Evolutionary conservation across 2,113 vertebrate species (phyloP).

Genomic region (Sebastes fasciatus): DNA sequence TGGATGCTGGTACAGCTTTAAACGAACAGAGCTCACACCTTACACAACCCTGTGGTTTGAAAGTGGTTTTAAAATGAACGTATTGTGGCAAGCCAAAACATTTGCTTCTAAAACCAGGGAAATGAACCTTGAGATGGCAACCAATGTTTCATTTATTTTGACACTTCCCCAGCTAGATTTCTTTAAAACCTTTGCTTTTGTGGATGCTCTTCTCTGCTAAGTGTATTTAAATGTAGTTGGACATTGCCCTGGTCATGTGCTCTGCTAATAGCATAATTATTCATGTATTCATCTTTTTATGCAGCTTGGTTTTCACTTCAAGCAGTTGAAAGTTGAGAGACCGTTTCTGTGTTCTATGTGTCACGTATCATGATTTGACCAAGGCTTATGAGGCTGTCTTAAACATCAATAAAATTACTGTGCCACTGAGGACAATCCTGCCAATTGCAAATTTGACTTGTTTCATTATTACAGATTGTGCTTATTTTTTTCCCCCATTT

Average conservation of each 20-base stretch:
- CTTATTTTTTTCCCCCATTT: background rate
- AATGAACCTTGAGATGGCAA: background rate
- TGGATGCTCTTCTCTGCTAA: background rate
- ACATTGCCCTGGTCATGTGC: constrained; percentile 17
- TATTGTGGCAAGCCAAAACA: background rate
- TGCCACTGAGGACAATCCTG: background rate
- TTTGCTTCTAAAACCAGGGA: background rate
- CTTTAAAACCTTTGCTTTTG: constrained; percentile 11
- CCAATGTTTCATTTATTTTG: background rate
- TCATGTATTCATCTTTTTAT: constrained; percentile 52
- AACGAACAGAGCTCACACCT: background rate
- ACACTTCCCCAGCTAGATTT: background rate
- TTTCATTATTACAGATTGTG: background rate
- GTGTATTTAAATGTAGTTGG: background rate
- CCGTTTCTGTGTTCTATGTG: background rate
- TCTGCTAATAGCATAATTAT: constrained; percentile 47
- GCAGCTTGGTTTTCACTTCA: constrained; percentile 25
- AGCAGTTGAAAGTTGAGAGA: background rate
- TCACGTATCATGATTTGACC: background rate
- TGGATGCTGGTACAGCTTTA: background rate
- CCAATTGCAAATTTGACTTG: background rate
- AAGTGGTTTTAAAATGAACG: background rate
- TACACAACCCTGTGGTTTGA: background rate
- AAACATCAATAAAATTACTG: constrained; percentile 3
- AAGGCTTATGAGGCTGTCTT: background rate